Evolutionary conservation across 2,797 vertebrate genomes (phyloP).

Genomic region (Sparidentex hasta): DNA sequence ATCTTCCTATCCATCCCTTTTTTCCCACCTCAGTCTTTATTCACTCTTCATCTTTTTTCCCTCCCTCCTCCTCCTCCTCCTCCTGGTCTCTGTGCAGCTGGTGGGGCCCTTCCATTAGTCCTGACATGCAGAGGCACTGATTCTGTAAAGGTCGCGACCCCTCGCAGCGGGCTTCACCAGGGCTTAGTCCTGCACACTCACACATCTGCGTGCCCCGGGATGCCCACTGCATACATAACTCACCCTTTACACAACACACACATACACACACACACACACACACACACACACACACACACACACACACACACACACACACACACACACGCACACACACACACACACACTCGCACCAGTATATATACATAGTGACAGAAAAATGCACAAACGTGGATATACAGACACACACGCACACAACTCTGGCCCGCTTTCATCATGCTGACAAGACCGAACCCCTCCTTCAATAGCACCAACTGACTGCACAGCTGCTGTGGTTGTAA

Average conservation of each 20-base stretch:
- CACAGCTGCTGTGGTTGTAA: conserved; percentile 60
- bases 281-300: conserved; percentile 43
- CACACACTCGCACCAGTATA: conserved; percentile 9
- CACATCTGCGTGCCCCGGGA: conserved; percentile 85
- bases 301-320: conserved; percentile 10
- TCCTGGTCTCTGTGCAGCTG: conserved; percentile 74
- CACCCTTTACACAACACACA: conserved; percentile 52
- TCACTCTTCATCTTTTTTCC: conserved; percentile 52
- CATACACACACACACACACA: conserved; percentile 3
- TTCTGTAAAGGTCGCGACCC: conserved; percentile 92
- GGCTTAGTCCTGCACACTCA: conserved; percentile 78
- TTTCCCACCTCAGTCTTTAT: conserved; percentile 36
- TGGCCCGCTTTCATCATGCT: conserved; percentile 59
- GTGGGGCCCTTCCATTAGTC: conserved; percentile 87
- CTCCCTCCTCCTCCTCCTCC: conserved; percentile 17
- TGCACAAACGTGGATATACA: conserved; percentile 22
- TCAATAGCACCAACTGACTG: conserved; percentile 60
- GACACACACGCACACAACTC: conserved; percentile 33
- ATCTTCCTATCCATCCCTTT: conserved; percentile 31
- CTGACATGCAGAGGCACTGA: conserved; percentile 92
- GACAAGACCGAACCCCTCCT: conserved; percentile 65
- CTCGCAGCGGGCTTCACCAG: conserved; percentile 81
- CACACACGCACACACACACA: conserved; percentile 14
- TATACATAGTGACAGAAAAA: conserved; percentile 30
- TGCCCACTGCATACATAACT: conserved; percentile 65